These are phyloP conservation scores for Watsonalla cultraria DNA, from an alignment of 2,888 invertebrate genomes.

Conservation along the genomic window DNA sequence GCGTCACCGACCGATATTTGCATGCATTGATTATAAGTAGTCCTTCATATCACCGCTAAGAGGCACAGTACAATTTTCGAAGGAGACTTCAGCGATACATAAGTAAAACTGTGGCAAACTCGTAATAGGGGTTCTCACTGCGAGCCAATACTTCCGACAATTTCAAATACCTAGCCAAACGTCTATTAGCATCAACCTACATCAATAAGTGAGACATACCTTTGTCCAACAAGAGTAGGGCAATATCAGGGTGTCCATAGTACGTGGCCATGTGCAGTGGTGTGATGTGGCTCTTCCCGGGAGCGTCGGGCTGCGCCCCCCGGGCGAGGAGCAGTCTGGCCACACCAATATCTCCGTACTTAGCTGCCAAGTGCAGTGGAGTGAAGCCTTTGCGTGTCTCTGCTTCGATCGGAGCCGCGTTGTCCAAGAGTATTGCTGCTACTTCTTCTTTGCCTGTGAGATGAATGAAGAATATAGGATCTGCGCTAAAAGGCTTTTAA, in stretches of 20 bases:
- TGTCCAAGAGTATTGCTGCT: constrained; percentile 92
- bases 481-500: no score
- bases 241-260: constrained; percentile 96
- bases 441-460: constrained; percentile 89
- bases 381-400: constrained; percentile 99
- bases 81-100: no score
- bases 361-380: constrained; percentile 97
- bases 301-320: constrained; percentile 90
- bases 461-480: neutral
- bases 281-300: constrained; percentile 96
- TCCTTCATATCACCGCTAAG: no score
- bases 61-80: no score
- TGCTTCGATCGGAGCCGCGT: constrained; percentile 92
- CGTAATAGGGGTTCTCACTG: no score
- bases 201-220: constrained; percentile 59
- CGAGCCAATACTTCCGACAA: no score
- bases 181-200: constrained; percentile 1
- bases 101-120: no score
- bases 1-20: no score
- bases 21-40: no score
- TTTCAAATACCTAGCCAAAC: neutral
- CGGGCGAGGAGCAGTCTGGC: constrained; percentile 91
- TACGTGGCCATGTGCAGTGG: constrained; percentile 98
- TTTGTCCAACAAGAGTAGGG: constrained; percentile 92
- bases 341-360: constrained; percentile 96